Percentiles rank a stretch among this genome's conserved stretches.
Conservation (phyloP, 2,888 invertebrate genomes). For the Branchipolynoe longqiensis region DNA sequence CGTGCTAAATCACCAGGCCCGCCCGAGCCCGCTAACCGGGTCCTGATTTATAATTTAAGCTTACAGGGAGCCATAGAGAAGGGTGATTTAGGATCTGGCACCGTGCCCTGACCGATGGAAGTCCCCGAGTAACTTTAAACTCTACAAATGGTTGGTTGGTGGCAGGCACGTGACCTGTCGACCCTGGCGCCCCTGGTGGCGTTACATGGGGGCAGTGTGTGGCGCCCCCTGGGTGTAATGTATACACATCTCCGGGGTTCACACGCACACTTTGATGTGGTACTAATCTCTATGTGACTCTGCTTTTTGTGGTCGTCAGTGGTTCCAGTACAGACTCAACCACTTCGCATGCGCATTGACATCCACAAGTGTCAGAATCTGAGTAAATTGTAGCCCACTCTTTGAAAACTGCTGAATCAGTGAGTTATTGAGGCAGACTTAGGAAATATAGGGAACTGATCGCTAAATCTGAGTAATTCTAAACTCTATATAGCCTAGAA, state of each 20-base stretch:
- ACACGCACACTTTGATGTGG: slow-evolving; percentile 18
- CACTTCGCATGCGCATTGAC: no score
- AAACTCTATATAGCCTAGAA: no score
- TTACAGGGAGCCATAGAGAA: no score
- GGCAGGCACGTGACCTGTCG: slow-evolving; percentile 29
- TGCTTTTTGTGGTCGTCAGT: slow-evolving; percentile 51
- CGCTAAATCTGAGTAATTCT: no score
- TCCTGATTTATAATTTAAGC: no score
- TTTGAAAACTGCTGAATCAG: no score
- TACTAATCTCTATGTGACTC: slow-evolving; percentile 21
- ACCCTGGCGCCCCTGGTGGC: slow-evolving; percentile 3
- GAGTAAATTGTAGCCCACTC: no score
- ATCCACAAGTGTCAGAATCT: no score
- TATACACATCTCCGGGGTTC: slow-evolving; percentile 26
- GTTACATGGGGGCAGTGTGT: slow-evolving; percentile 22
- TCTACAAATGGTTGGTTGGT: slow-evolving; percentile 37
- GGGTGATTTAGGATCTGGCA: no score
- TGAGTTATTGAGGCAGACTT: no score
- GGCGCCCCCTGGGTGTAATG: slow-evolving; percentile 20
- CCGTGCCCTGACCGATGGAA: neutral
- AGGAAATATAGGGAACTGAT: no score
- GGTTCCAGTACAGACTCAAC: neutral
- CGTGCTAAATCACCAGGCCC: neutral
- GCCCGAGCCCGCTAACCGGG: neutral
- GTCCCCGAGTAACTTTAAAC: slow-evolving; percentile 23